Evolutionary conservation across 2,797 vertebrate species (phyloP).

Genomic region (Sebastes trivittatus): DNA sequence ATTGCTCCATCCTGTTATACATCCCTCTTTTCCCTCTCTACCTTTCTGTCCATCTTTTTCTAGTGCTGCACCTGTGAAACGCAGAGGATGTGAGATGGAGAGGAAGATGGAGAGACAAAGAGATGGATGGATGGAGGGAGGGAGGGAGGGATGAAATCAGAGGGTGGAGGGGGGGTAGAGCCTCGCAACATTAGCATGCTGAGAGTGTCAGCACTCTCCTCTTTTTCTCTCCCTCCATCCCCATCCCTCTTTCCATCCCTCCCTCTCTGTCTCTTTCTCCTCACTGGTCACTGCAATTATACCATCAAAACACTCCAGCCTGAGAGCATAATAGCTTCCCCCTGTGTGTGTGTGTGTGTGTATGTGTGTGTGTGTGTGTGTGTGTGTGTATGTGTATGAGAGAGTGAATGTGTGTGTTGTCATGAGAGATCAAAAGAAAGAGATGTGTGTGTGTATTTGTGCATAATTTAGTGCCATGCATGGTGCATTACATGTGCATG

Average conservation of each 20-base stretch:
- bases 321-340: conserved; percentile 87
- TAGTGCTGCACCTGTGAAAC: conserved; percentile 80
- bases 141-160: conserved; percentile 43
- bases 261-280: conserved; percentile 72
- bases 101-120: conserved; percentile 75
- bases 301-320: conserved; percentile 88
- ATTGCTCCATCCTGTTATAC: conserved; percentile 70
- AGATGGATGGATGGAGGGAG: conserved; percentile 40
- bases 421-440: conserved; percentile 56
- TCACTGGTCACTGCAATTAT: conserved; percentile 87
- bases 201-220: conserved; percentile 82
- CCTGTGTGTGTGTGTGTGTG: conserved; percentile 49
- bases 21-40: conserved; percentile 59
- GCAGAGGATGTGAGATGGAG: conserved; percentile 62
- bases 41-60: conserved; percentile 53
- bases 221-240: conserved; percentile 75
- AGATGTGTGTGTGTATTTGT: conserved; percentile 53
- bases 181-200: conserved; percentile 84
- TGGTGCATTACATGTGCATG: conserved; percentile 65
- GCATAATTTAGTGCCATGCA: conserved; percentile 71
- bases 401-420: conserved; percentile 21
- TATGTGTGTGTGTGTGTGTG: conserved; percentile 46
- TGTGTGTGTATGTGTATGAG: conserved; percentile 18
- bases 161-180: conserved; percentile 39
- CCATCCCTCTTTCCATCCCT: conserved; percentile 77